A percentile compares a stretch with the other conserved stretches of the same genome.
These are phyloP conservation scores for Osmerus mordax DNA, from an alignment of 2,113 vertebrate species.

Conservation along the genomic window DNA sequence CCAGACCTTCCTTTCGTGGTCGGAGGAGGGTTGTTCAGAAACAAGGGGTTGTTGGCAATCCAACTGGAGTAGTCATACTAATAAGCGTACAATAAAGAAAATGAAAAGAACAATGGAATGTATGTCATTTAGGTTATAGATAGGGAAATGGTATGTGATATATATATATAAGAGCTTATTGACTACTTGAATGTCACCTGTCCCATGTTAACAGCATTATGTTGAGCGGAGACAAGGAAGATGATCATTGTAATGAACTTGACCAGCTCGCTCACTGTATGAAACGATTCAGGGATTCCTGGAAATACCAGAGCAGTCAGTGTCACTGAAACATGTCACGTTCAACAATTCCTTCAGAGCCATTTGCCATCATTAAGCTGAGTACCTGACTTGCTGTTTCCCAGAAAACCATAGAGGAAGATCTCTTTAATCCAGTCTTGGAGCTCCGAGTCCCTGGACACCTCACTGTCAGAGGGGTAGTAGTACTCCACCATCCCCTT, in stretches of 20 bases:
- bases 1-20: conserved; percentile 50
- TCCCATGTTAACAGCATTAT: conserved; percentile 54
- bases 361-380: not conserved
- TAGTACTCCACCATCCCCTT: conserved; percentile 25
- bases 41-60: conserved; percentile 38
- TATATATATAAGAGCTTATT: not conserved
- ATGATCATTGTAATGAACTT: conserved; percentile 67
- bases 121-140: not conserved
- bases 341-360: too few species aligned
- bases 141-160: not conserved
- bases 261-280: conserved; percentile 34
- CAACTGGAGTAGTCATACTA: conserved; percentile 59
- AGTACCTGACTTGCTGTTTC: conserved; percentile 63
- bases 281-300: conserved; percentile 50
- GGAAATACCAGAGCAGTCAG: not conserved
- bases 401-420: conserved; percentile 71
- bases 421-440: conserved; percentile 72
- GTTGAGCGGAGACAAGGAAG: conserved; percentile 55
- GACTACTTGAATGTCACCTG: conserved; percentile 42
- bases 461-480: conserved; percentile 23
- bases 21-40: conserved; percentile 48
- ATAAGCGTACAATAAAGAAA: conserved; percentile 7
- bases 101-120: not conserved
- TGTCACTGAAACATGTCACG: too few species aligned
- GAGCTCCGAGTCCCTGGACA: conserved; percentile 59